Evolutionary conservation across 2,113 vertebrate species (phyloP).

Genomic region (Brienomyrus longianalis): DNA sequence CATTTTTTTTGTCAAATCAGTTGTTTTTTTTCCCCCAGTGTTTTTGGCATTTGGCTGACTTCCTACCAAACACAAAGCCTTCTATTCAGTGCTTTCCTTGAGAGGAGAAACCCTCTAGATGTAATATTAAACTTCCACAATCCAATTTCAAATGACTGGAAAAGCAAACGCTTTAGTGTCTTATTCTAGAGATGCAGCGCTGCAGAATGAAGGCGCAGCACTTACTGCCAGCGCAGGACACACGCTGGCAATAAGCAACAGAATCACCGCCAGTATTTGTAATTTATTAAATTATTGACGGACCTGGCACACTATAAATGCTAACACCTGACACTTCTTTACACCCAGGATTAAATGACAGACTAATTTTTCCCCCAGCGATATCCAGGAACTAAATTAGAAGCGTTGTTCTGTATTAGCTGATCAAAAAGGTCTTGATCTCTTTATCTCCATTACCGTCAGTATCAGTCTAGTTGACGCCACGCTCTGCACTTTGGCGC

Average conservation of each 20-base stretch:
- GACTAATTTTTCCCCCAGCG: neutral
- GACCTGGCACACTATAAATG: neutral
- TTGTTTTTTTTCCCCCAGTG: neutral
- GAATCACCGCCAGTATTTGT: neutral
- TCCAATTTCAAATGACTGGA: neutral
- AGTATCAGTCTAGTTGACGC: neutral
- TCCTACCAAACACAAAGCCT: neutral
- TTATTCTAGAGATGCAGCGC: neutral
- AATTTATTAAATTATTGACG: neutral
- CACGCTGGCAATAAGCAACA: neutral
- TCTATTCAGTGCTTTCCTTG: neutral
- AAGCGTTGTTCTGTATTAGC: neutral
- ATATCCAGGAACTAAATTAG: neutral
- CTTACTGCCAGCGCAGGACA: no score
- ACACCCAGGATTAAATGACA: neutral
- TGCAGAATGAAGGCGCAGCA: neutral
- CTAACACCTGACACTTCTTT: neutral
- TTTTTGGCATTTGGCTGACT: neutral
- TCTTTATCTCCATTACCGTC: neutral
- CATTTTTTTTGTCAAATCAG: neutral
- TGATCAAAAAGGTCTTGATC: neutral
- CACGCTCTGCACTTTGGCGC: neutral
- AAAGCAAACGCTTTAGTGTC: neutral
- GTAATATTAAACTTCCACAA: neutral
- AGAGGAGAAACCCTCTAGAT: neutral